Base-by-base conservation (phyloP, 2,113 vertebrate genomes). In the Cairina moschata region DNA sequence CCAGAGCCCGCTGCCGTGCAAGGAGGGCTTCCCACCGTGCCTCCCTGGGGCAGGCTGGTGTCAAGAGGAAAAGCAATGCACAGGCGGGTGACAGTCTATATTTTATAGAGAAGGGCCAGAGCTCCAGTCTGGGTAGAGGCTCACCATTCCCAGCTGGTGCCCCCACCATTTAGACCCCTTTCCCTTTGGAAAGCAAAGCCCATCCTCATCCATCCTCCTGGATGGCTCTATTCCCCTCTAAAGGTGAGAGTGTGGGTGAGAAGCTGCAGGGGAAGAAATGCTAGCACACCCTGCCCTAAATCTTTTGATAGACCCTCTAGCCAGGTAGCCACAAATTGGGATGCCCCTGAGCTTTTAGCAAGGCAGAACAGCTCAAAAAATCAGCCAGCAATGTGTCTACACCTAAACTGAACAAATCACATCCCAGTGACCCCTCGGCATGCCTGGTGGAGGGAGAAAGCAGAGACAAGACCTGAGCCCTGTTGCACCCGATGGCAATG, bases 331-430 rank as follows among this genome's bases (percentile, higher is more conserved):
- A 42, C 6, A 42, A 54, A 9, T 1, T 25, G 29, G 32, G 67
- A 8, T 56, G 25, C n/a, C 71, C 50, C 50, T 3, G 34, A 55
- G 76, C n/a, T 55, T 42, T 36, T 65, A 59, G 69, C 20, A 7
- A 10, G 17, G 26, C 1, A 26, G 28, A 10, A 63, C 38, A 77
- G 13, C 34, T 54, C 44, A 8, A 50, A 32, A 54, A 8, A 1
- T 21, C 56, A 17, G 56, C 31, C 56, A n/a, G 32, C 18, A n/a
- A 20, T 1, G 2, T 0, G 0, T 5, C 1, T 65, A 42, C 25
- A 5, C 34, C 52, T 46, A 14, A 67, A 9, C 0, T 14, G 16
- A 36, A 42, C 14, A 48, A 69, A 66, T 42, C 25, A 3, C 25
- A 38, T 13, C 12, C n/a, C 34, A 12, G 23, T 0, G 5, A 48